These are phyloP conservation scores for Cosmorhoe ocellata DNA, from an alignment of 2,888 invertebrate genomes.

Conservation along the genomic window DNA sequence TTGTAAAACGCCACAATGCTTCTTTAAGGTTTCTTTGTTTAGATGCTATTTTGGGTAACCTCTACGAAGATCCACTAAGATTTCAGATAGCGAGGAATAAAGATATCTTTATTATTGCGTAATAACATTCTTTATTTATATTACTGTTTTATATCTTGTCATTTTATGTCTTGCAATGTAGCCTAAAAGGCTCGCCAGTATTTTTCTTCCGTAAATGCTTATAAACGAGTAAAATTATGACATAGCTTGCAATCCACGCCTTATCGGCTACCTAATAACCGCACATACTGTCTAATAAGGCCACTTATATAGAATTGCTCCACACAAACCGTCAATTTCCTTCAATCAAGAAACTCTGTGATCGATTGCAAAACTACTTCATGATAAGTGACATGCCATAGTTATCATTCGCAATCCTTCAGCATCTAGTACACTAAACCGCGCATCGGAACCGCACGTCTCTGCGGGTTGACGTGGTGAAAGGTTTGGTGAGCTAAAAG, in stretches of 20 bases:
- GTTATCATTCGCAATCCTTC: no score
- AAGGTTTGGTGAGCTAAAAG: no score
- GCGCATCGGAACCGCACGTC: no score
- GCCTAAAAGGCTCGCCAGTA: background rate
- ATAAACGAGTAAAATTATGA: conserved; percentile 2
- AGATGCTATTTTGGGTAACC: background rate
- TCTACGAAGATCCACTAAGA: background rate
- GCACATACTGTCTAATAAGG: conserved; percentile 1
- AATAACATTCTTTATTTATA: no score
- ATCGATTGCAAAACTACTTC: conserved; percentile 21
- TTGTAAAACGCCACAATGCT: background rate
- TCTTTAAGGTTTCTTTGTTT: background rate
- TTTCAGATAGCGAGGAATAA: background rate
- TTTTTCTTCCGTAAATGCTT: background rate
- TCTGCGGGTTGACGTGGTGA: no score
- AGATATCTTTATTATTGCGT: no score
- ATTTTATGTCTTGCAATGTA: background rate
- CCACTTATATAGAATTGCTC: conserved; percentile 5
- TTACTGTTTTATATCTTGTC: background rate
- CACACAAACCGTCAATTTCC: conserved; percentile 8
- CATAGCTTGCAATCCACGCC: background rate
- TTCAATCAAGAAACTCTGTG: conserved; percentile 9
- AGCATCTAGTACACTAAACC: no score
- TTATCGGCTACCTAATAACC: conserved; percentile 5
- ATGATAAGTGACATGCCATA: conserved; percentile 4